Evolutionary conservation across 2,888 invertebrate species (phyloP).

Genomic region (Sphecodes monilicornis): DNA sequence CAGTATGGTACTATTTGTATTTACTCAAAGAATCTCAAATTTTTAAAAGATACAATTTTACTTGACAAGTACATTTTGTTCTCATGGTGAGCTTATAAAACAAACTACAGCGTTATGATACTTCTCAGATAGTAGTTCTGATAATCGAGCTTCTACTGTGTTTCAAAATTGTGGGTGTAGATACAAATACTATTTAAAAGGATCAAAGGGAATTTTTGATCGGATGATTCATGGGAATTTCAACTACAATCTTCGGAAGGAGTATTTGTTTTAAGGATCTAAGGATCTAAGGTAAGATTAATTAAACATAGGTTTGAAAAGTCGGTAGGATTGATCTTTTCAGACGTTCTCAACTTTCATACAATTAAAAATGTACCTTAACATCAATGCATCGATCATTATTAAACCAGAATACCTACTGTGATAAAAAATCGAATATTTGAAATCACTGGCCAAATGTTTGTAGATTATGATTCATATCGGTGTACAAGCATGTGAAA

Average conservation of each 20-base stretch:
- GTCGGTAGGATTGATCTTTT: neutral
- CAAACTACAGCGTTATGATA: neutral
- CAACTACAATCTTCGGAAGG: neutral
- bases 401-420: neutral
- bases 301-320: neutral
- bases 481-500: neutral
- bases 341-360: neutral
- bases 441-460: neutral
- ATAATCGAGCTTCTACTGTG: neutral
- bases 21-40: neutral
- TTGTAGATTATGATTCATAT: too few species aligned
- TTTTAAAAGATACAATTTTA: neutral
- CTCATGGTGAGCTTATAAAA: neutral
- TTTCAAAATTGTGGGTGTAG: neutral
- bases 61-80: neutral
- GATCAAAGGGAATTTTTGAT: neutral
- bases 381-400: neutral
- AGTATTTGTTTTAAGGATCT: neutral
- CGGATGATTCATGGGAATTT: neutral
- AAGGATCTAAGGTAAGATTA: neutral
- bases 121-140: neutral
- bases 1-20: neutral
- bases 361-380: neutral
- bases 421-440: neutral
- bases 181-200: neutral